These are phyloP conservation scores for Hemicentrotus pulcherrimus DNA, from an alignment of 35 echinoderm and acorn worm species.

Conservation along the genomic window DNA sequence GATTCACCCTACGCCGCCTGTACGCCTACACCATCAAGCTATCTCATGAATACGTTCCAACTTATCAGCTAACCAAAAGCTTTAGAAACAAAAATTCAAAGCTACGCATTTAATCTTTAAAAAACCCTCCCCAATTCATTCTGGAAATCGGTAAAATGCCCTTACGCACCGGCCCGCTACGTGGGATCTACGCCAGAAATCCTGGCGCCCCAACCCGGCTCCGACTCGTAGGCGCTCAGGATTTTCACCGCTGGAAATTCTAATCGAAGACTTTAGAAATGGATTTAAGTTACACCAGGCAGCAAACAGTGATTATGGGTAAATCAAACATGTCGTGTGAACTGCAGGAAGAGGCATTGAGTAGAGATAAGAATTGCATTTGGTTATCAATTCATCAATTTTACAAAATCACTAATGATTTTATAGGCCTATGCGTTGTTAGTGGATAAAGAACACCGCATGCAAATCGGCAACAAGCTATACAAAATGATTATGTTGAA, in stretches of 20 bases:
- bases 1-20: neutral
- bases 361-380: too few species aligned
- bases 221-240: conserved; percentile 20
- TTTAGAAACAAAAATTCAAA: neutral
- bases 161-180: neutral
- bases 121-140: conserved; percentile 10
- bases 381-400: too few species aligned
- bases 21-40: neutral
- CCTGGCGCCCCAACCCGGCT: neutral
- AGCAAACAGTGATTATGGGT: neutral
- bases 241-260: conserved; percentile 20
- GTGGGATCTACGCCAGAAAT: conserved; percentile 15
- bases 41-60: neutral
- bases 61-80: neutral
- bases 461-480: too few species aligned
- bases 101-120: neutral
- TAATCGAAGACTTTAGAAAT: neutral
- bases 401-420: too few species aligned
- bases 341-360: too few species aligned
- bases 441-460: too few species aligned
- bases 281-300: neutral
- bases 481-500: too few species aligned
- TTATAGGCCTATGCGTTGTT: too few species aligned
- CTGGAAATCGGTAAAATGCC: neutral
- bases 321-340: neutral